Evolutionary conservation across 2,888 invertebrate species (phyloP).

Genomic region (Venustoraphidia nigricollis): DNA sequence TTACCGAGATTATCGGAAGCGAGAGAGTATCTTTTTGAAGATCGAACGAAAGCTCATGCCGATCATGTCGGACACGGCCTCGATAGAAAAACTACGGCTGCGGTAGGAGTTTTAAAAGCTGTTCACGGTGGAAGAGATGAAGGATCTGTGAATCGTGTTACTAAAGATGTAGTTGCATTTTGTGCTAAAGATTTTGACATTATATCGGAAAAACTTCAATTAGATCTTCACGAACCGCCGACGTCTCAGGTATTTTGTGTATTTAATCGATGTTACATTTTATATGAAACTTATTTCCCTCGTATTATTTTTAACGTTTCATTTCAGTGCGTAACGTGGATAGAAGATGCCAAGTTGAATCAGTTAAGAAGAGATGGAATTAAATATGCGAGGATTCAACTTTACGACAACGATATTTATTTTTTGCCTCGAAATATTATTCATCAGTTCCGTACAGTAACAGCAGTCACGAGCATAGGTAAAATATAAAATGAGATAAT

Average conservation of each 20-base stretch:
- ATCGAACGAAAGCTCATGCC: conserved; percentile 93
- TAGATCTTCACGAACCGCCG: conserved; percentile 96
- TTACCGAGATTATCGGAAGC: conserved; percentile 83
- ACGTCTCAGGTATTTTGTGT: conserved; percentile 61
- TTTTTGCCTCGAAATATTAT: conserved; percentile 95
- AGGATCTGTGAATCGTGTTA: conserved; percentile 65
- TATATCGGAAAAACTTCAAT: conserved; percentile 77
- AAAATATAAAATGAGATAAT: conserved; percentile 18
- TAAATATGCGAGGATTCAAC: conserved; percentile 76
- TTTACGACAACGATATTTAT: conserved; percentile 94
- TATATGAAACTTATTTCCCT: conserved; percentile 3
- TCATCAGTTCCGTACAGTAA: conserved; percentile 93
- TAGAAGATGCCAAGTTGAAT: conserved; percentile 95
- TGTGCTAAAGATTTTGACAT: conserved; percentile 86
- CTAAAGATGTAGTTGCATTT: conserved; percentile 97
- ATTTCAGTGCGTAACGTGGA: conserved; percentile 63
- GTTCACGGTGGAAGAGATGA: conserved; percentile 66
- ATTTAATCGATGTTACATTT: not conserved
- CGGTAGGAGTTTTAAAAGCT: conserved; percentile 91
- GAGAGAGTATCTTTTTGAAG: conserved; percentile 91
- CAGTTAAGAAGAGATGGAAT: conserved; percentile 88
- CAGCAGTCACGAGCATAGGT: conserved; percentile 85
- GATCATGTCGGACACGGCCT: conserved; percentile 98
- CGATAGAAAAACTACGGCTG: conserved; percentile 90
- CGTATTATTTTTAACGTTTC: conserved; percentile 4